Percentiles rank a stretch among this genome's conserved stretches.
Evolutionary conservation across 1,140 invertebrate species (phyloP).

Genomic region (Carcinoscorpius rotundicauda): DNA sequence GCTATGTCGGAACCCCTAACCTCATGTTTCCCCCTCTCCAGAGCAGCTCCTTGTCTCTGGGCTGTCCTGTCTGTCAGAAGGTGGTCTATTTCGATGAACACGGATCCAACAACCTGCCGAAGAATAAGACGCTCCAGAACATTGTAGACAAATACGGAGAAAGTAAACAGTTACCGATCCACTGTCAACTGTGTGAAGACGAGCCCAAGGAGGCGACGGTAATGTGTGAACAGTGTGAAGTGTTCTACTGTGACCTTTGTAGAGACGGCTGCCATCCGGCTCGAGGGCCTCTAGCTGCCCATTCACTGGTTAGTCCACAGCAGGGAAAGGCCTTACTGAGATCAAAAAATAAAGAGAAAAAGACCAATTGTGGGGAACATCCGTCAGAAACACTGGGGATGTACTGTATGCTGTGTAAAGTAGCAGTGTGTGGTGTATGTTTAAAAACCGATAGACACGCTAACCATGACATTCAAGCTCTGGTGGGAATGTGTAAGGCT

Average conservation of each 20-base stretch:
- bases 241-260: slow-evolving; percentile 85
- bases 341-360: slow-evolving; percentile 36
- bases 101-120: slow-evolving; percentile 79
- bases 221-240: slow-evolving; percentile 92
- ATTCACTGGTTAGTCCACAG: slow-evolving; percentile 58
- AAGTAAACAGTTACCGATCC: slow-evolving; percentile 50
- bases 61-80: slow-evolving; percentile 77
- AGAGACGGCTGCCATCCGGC: slow-evolving; percentile 83
- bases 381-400: slow-evolving; percentile 60
- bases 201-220: slow-evolving; percentile 64
- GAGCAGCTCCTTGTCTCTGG: slow-evolving; percentile 51
- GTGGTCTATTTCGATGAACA: slow-evolving; percentile 85
- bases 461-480: slow-evolving; percentile 72
- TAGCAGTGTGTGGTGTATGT: slow-evolving; percentile 74
- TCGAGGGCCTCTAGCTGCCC: slow-evolving; percentile 79
- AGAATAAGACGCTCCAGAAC: slow-evolving; percentile 81
- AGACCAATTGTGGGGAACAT: slow-evolving; percentile 66
- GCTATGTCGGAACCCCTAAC: slow-evolving; percentile 77
- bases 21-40: slow-evolving; percentile 33
- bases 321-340: slow-evolving; percentile 31
- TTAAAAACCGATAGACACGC: slow-evolving; percentile 67
- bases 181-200: slow-evolving; percentile 90
- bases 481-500: slow-evolving; percentile 78
- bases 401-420: slow-evolving; percentile 81
- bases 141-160: slow-evolving; percentile 85